These are phyloP conservation scores for Fistularia commersonii DNA, from an alignment of 2,797 vertebrate species.

Conservation along the genomic window DNA sequence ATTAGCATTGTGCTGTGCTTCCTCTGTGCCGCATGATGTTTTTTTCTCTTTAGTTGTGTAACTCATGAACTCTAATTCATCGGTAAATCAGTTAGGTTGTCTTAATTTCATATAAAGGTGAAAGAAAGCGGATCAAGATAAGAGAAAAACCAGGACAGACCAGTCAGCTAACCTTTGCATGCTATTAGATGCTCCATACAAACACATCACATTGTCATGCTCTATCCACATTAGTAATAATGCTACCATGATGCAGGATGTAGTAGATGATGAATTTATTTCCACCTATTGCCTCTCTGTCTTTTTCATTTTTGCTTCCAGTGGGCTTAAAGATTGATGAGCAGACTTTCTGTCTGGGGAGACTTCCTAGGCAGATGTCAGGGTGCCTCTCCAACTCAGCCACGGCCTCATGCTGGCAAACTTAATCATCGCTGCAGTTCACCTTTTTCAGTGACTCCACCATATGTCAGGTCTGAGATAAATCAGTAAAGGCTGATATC, in stretches of 20 bases:
- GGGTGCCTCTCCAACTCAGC: constrained; percentile 31
- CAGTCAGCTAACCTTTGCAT: constrained; percentile 28
- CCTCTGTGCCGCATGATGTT: constrained; percentile 1
- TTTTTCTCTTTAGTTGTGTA: constrained; percentile 5
- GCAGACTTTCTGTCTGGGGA: constrained; percentile 25
- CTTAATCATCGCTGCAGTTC: constrained; percentile 22
- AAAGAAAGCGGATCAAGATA: constrained; percentile 25
- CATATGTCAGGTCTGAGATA: constrained; percentile 34
- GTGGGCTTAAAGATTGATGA: constrained; percentile 45
- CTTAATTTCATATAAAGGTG: constrained; percentile 30
- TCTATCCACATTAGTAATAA: constrained; percentile 6
- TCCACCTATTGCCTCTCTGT: constrained; percentile 11
- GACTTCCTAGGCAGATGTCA: constrained; percentile 19
- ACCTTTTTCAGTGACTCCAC: constrained; percentile 32
- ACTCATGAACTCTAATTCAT: constrained; percentile 23
- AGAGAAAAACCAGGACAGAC: constrained; percentile 24
- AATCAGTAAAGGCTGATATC: constrained; percentile 14
- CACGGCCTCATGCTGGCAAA: constrained; percentile 30
- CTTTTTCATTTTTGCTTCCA: constrained; percentile 32
- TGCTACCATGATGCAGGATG: constrained; percentile 5
- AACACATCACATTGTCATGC: constrained; percentile 5
- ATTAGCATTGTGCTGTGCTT: no score
- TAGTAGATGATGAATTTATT: constrained; percentile 37
- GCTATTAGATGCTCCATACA: constrained; percentile 3
- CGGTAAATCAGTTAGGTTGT: constrained; percentile 16